Base-by-base conservation (phyloP, 2,888 invertebrate species). In the Aethes cnicana region DNA sequence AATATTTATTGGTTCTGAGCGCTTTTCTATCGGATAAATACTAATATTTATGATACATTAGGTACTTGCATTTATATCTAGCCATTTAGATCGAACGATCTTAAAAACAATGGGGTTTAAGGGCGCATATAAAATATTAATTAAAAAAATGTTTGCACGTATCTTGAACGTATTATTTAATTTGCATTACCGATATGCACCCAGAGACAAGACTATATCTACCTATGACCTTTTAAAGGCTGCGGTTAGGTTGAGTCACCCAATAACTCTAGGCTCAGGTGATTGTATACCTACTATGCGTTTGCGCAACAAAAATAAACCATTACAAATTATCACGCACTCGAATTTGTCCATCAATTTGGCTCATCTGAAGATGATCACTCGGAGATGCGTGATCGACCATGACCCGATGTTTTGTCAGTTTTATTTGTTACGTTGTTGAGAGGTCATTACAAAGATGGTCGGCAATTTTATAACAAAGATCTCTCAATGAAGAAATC, bases 341-440 rank as follows among this genome's bases (percentile, higher is more conserved):
- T 57, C 25, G 18, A 47, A 69, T 72, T 72, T 62, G 60, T 59
- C 61, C 63, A 54, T 72, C 70, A 72, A 63, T 69, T 72, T 69
- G 61, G 56, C 60, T 59, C 39, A 47, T 48, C 59, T 56, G 60
- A 63, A 56, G 48, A 63, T 41, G 58, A 55, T 61, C 49, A 50
- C 12, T 16, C 16, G 18, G 18, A 20, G 30, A 30, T 65, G 66
- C 64, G n/a, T n/a, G n/a, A n/a, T 49, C 62, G 68, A 49, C 72
- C 76, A 50, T 76, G 73, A 69, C 69, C 74, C 69, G 32, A 25
- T 33, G 50, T 18, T 41, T 32, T 49, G 42, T 11, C 33, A 33
- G 21, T 9, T 44, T 25, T 5, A 12, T 18, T 26, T 30, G 7
- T 30, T 23, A 20, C 18, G 37, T 28, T 36, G 20, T 23, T 6